A percentile compares a stretch with the other conserved stretches of the same genome.
Evolutionary conservation across 2,113 vertebrate species (phyloP).

Genomic region (Telmatochromis sp.): DNA sequence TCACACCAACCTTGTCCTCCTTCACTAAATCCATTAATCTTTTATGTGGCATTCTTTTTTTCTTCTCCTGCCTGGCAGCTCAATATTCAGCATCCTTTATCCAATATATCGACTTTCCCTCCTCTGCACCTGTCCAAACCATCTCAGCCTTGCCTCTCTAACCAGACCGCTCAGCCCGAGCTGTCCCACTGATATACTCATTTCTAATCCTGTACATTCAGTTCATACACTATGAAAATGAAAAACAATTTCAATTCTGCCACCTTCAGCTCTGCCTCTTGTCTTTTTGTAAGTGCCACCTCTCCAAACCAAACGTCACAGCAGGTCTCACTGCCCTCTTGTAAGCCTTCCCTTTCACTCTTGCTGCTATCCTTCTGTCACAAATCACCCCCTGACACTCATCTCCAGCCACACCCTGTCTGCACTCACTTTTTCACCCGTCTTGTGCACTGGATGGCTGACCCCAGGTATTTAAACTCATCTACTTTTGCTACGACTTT

Average conservation of each 20-base stretch:
- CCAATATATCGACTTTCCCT: background rate
- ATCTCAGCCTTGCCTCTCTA: background rate
- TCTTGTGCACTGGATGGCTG: background rate
- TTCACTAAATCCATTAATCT: background rate
- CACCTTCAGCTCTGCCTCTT: background rate
- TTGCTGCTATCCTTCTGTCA: background rate
- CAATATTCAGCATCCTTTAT: background rate
- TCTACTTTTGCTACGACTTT: background rate
- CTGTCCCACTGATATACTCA: background rate
- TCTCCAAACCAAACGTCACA: background rate
- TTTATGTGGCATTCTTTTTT: background rate
- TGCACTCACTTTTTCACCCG: background rate
- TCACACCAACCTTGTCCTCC: background rate
- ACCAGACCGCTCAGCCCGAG: background rate
- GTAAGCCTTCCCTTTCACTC: background rate
- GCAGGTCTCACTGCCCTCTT: background rate
- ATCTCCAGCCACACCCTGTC: background rate
- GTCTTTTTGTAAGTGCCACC: background rate
- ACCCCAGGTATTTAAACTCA: background rate
- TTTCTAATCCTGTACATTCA: background rate
- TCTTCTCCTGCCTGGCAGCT: background rate
- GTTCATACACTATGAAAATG: background rate
- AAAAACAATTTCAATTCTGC: background rate
- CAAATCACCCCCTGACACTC: background rate
- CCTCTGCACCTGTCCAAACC: background rate